Evolutionary conservation across 92 coral and sea anemone species (phyloP).

Genomic region (Umimayanthus chanpuru): DNA sequence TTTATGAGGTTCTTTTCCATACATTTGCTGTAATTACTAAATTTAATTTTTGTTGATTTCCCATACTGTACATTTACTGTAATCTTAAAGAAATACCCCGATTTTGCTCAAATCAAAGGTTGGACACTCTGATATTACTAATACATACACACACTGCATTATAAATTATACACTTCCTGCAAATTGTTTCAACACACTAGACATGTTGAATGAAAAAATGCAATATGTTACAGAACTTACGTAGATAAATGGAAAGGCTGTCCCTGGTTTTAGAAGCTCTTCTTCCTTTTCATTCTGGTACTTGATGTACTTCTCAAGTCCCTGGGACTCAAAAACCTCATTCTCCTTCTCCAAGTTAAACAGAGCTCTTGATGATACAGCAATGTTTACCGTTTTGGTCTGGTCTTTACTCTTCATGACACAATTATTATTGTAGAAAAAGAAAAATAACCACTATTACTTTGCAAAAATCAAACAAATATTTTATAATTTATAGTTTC

Average conservation of each 20-base stretch:
- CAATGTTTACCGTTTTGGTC: constrained; percentile 68
- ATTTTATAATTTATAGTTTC: too few relatives aligned
- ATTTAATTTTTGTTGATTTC: too few relatives aligned
- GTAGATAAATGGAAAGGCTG: constrained; percentile 78
- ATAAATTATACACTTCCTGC: neutral
- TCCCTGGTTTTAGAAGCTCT: constrained; percentile 58
- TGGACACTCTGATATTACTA: too few relatives aligned
- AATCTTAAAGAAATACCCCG: too few relatives aligned
- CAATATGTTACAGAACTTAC: constrained; percentile 33
- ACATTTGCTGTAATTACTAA: too few relatives aligned
- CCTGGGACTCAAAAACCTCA: constrained; percentile 55
- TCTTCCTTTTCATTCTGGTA: constrained; percentile 58
- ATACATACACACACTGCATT: neutral
- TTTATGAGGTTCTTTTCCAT: too few relatives aligned
- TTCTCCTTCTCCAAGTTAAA: constrained; percentile 72
- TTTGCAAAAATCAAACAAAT: too few relatives aligned
- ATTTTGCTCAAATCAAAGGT: too few relatives aligned
- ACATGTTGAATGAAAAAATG: neutral
- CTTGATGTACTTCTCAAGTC: constrained; percentile 66
- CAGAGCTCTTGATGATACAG: constrained; percentile 76
- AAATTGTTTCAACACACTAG: neutral
- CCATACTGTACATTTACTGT: too few relatives aligned
- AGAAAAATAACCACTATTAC: neutral
- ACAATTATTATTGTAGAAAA: neutral
- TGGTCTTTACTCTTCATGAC: constrained; percentile 62